phyloP scores from a whole-genome alignment of 2,797 vertebrate genomes.

The Pipistrellus pipistrellus region DNA sequence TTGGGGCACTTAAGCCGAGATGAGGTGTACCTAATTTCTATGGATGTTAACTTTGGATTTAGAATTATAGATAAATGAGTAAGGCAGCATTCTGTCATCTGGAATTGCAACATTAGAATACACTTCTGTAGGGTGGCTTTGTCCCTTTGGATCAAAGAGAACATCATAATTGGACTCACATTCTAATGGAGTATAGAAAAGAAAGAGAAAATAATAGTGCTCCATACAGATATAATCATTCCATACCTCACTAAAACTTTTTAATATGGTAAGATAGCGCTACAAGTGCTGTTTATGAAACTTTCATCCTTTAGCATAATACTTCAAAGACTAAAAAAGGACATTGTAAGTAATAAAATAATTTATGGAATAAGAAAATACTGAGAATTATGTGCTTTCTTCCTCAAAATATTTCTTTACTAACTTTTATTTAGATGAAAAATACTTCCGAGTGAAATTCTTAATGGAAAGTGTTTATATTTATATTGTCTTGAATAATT shows the following conservation, averaged over 20 bases:
- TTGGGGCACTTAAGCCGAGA: background rate
- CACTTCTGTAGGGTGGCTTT: background rate
- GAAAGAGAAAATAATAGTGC: background rate
- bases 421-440: background rate
- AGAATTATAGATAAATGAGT: background rate
- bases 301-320: background rate
- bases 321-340: background rate
- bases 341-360: conserved; percentile 19
- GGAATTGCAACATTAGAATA: background rate
- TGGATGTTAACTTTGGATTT: background rate
- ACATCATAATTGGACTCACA: background rate
- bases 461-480: background rate
- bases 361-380: conserved; percentile 15
- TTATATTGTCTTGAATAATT: background rate
- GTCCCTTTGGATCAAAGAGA: background rate
- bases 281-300: background rate
- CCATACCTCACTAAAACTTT: background rate
- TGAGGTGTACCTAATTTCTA: background rate
- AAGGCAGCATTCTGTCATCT: background rate
- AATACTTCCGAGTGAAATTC: conserved; percentile 44
- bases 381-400: conserved; percentile 12
- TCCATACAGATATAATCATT: background rate
- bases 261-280: background rate
- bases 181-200: background rate
- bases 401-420: background rate